A percentile compares a stretch with the other conserved stretches of the same genome.
phyloP scores from a whole-genome alignment of 2,113 vertebrate species.

The zebrafish (Danio rerio) region DNA sequence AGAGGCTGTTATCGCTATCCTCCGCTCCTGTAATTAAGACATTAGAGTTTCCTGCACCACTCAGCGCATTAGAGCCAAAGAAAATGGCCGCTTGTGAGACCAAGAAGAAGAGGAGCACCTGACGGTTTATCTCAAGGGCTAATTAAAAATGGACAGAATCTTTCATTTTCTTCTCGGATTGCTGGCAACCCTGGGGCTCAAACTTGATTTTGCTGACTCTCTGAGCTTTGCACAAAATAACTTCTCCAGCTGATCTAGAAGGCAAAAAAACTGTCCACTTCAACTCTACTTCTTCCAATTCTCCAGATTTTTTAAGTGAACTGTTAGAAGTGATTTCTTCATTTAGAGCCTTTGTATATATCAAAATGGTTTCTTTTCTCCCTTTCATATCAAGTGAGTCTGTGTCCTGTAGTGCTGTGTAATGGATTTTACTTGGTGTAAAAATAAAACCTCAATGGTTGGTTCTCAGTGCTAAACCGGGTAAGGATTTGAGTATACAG shows the following conservation, averaged over 20 bases:
- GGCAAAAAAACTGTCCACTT: background rate
- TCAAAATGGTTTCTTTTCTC: background rate
- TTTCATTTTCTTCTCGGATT: slow-evolving; percentile 18
- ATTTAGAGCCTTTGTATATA: background rate
- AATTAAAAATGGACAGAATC: slow-evolving; percentile 43
- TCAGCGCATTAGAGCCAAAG: slow-evolving; percentile 29
- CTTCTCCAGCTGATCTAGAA: slow-evolving; percentile 1
- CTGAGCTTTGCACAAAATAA: background rate
- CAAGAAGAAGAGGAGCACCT: slow-evolving; percentile 11
- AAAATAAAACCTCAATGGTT: too few relatives aligned
- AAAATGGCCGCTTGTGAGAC: background rate
- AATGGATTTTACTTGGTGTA: too few relatives aligned
- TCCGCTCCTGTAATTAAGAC: slow-evolving; percentile 45
- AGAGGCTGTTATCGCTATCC: slow-evolving; percentile 34
- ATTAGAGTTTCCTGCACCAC: slow-evolving; percentile 31
- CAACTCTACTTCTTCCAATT: slow-evolving; percentile 27
- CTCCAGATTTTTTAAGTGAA: background rate
- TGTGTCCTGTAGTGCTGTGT: background rate
- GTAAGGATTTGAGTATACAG: too few relatives aligned
- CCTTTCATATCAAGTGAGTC: background rate
- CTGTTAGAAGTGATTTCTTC: background rate
- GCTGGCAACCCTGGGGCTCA: slow-evolving; percentile 2
- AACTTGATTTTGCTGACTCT: slow-evolving; percentile 21
- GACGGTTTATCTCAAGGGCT: slow-evolving; percentile 37
- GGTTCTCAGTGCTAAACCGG: too few relatives aligned